Conservation (phyloP, 2,888 invertebrate species). For the Ectemnius lituratus region DNA sequence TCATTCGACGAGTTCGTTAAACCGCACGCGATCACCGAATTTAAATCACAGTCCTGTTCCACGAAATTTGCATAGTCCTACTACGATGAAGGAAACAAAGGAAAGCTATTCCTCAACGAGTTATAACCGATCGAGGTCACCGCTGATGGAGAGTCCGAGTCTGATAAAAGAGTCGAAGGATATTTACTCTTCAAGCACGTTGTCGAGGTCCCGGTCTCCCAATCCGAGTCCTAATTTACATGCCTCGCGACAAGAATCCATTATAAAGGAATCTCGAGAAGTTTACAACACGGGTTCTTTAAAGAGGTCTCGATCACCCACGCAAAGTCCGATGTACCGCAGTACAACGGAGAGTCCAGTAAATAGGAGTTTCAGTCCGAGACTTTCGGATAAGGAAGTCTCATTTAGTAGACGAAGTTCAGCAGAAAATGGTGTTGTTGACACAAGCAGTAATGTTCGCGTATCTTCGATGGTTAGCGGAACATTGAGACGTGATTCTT, state of each 20-base stretch:
- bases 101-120: conserved; percentile 69
- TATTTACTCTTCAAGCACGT: conserved; percentile 66
- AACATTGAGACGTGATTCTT: conserved; percentile 85
- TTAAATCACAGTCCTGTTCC: conserved; percentile 54
- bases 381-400: conserved; percentile 63
- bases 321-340: conserved; percentile 64
- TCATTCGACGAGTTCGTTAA: conserved; percentile 61
- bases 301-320: conserved; percentile 68
- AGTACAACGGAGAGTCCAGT: conserved; percentile 68
- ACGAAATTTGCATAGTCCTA: conserved; percentile 66
- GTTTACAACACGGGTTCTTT: conserved; percentile 58
- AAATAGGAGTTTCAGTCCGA: conserved; percentile 70
- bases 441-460: conserved; percentile 76
- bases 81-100: conserved; percentile 70
- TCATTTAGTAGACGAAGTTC: conserved; percentile 60
- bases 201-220: conserved; percentile 67
- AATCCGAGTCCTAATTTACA: conserved; percentile 59
- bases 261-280: conserved; percentile 72
- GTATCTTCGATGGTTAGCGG: conserved; percentile 82
- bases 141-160: conserved; percentile 65
- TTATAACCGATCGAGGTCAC: conserved; percentile 59
- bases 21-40: conserved; percentile 66
- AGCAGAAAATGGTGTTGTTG: conserved; percentile 70
- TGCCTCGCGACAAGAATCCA: conserved; percentile 37
- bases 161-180: conserved; percentile 71